Evolutionary conservation across 2,797 vertebrate genomes (phyloP), one percentile per base, ranked within the genome.

Genomic region (Chelmon rostratus): DNA sequence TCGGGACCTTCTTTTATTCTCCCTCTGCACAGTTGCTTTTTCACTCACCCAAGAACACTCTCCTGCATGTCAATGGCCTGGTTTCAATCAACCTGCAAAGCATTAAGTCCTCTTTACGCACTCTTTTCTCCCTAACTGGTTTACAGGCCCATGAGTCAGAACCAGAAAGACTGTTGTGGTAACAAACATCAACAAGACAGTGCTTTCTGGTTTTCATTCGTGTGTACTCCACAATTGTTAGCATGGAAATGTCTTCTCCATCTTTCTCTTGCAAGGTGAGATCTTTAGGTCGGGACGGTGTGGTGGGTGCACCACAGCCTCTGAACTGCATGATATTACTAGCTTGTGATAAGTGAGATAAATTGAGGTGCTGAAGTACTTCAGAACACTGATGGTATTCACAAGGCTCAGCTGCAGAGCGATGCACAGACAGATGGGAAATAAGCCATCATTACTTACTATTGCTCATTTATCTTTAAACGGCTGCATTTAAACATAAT

Each of bases 391-490:
- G 86, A 69, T 40, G 78, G 73, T 89, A 90, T 93, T 94, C 89
- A 93, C 73, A 42, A 66, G 83, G 57, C 83, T 92, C 88, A 89
- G 91, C 91, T 91, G 91, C 86, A 33, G 46, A 75, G 75, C 82
- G 70, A 83, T 68, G 73, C 81, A 52, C 86, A 73, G 86, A 87
- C 91, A 89, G 91, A 95, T 93, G 93, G 93, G 92, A 93, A 94
- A 93, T 89, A 91, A 90, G 93, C 89, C 90, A 81, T 88, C 92
- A 94, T 95, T 93, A 94, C 87, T 86, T 78, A 86, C 93, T 93
- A 93, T 93, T 94, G 91, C 91, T 95, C 92, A 88, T 94, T 96
- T 94, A 93, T 94, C 91, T 93, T 93, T 93, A 95, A 96, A 95
- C 68, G 85, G 83, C 89, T 79, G 89, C 83, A 88, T 95, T 94